These are phyloP conservation scores for Panopea generosa DNA, from an alignment of 2,888 invertebrate species.

Conservation along the genomic window DNA sequence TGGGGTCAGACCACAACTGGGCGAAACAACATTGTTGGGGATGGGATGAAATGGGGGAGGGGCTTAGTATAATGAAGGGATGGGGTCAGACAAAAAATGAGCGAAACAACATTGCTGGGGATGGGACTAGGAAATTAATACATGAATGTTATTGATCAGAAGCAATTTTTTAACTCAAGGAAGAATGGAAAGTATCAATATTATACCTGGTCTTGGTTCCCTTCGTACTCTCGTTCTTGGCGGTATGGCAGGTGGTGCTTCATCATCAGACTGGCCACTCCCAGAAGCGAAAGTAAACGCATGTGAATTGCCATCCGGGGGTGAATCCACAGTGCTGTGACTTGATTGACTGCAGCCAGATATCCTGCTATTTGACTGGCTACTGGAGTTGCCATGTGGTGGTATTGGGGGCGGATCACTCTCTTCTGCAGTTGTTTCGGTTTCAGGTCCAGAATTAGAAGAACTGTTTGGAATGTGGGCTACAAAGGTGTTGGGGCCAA, in stretches of 20 bases:
- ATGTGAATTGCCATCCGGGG: slow-evolving; percentile 20
- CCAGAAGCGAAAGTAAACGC: slow-evolving; percentile 11
- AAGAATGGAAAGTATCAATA: too few relatives aligned
- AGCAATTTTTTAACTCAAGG: too few relatives aligned
- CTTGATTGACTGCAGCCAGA: slow-evolving; percentile 21
- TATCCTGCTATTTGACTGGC: slow-evolving; percentile 31
- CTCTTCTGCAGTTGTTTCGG: background rate
- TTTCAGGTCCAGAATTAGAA: background rate
- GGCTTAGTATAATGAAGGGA: too few relatives aligned
- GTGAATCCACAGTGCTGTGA: slow-evolving; percentile 14
- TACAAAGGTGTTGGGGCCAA: slow-evolving; percentile 5
- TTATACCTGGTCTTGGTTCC: slow-evolving; percentile 21
- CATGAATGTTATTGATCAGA: too few relatives aligned
- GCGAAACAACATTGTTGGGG: too few relatives aligned
- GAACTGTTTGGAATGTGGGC: slow-evolving; percentile 21
- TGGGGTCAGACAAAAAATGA: too few relatives aligned
- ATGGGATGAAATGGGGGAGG: too few relatives aligned
- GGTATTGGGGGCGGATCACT: slow-evolving; percentile 40
- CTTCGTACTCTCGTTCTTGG: slow-evolving; percentile 35
- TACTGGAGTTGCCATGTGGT: slow-evolving; percentile 14
- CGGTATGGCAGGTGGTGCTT: slow-evolving; percentile 53
- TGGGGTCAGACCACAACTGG: too few relatives aligned
- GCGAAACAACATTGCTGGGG: too few relatives aligned
- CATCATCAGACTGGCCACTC: slow-evolving; percentile 34
- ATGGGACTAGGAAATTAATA: too few relatives aligned